Evolutionary conservation across 1,140 invertebrate species (phyloP).

Genomic region (Drosophila nasuta): DNA sequence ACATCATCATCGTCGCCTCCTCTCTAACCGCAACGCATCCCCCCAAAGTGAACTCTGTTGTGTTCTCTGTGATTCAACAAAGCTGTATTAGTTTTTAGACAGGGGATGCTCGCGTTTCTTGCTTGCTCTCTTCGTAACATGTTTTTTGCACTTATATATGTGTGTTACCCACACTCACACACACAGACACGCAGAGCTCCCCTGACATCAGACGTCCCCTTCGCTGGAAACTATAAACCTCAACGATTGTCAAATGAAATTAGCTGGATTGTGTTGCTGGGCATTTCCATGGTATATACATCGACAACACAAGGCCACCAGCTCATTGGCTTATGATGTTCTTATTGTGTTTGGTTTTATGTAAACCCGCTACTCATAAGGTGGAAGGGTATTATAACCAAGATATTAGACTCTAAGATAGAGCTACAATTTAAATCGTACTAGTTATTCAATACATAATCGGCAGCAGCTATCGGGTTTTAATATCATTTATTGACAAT

Average conservation of each 20-base stretch:
- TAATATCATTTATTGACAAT: no score
- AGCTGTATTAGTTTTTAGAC: constrained; percentile 18
- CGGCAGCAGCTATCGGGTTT: no score
- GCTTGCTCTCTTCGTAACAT: constrained; percentile 61
- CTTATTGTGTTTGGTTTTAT: constrained; percentile 17
- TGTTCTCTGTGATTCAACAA: constrained; percentile 13
- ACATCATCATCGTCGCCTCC: constrained; percentile 46
- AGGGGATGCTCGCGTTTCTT: constrained; percentile 34
- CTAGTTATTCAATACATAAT: no score
- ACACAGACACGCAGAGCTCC: not conserved
- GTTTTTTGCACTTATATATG: constrained; percentile 77
- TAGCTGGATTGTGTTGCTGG: constrained; percentile 58
- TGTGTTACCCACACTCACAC: constrained; percentile 25
- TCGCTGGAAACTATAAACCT: constrained; percentile 36
- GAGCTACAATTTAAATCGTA: no score
- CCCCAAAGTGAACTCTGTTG: not conserved
- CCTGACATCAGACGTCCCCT: not conserved
- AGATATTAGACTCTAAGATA: no score
- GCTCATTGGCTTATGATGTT: constrained; percentile 50
- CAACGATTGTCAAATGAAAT: constrained; percentile 75
- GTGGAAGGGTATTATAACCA: no score
- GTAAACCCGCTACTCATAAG: no score
- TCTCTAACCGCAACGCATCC: constrained; percentile 23
- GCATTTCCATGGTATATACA: constrained; percentile 23
- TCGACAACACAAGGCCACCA: constrained; percentile 55